phyloP scores from a whole-genome alignment of 2,797 vertebrate species.

The Cyprinodon diabolis region DNA sequence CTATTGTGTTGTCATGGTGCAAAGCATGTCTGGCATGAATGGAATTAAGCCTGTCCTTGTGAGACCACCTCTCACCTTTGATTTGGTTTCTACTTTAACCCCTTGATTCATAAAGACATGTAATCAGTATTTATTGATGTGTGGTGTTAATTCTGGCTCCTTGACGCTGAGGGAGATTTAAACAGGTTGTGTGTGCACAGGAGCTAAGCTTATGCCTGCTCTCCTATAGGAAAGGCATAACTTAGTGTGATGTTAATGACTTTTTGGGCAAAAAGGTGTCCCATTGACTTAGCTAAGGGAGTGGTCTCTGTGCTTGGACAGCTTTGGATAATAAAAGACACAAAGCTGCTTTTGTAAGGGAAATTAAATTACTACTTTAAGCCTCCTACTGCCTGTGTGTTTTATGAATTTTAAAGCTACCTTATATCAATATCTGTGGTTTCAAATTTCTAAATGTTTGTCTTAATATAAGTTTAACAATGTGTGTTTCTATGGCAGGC shows the following conservation, averaged over 20 bases:
- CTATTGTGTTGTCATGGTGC: slow-evolving; percentile 32
- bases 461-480: slow-evolving; percentile 12
- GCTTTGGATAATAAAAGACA: slow-evolving; percentile 49
- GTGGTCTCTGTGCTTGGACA: slow-evolving; percentile 45
- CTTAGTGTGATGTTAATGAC: slow-evolving; percentile 68
- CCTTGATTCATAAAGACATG: slow-evolving; percentile 18
- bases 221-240: slow-evolving; percentile 52
- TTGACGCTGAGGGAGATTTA: slow-evolving; percentile 69
- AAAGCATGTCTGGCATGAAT: slow-evolving; percentile 30
- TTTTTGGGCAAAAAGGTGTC: slow-evolving; percentile 58
- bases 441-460: slow-evolving; percentile 29
- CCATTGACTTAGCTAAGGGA: slow-evolving; percentile 56
- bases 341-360: slow-evolving; percentile 21
- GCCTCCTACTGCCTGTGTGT: slow-evolving; percentile 6
- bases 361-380: slow-evolving; percentile 17
- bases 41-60: slow-evolving; percentile 5
- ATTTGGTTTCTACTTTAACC: slow-evolving; percentile 33
- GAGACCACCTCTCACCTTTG: slow-evolving; percentile 13
- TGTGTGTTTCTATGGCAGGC: slow-evolving; percentile 80
- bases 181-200: slow-evolving; percentile 58
- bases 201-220: slow-evolving; percentile 54
- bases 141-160: slow-evolving; percentile 60
- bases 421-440: slow-evolving; percentile 32
- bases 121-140: slow-evolving; percentile 58
- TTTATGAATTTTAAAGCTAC: slow-evolving; percentile 17